Conservation (phyloP, 2,888 invertebrate genomes). For the Apodemia hepburni region DNA sequence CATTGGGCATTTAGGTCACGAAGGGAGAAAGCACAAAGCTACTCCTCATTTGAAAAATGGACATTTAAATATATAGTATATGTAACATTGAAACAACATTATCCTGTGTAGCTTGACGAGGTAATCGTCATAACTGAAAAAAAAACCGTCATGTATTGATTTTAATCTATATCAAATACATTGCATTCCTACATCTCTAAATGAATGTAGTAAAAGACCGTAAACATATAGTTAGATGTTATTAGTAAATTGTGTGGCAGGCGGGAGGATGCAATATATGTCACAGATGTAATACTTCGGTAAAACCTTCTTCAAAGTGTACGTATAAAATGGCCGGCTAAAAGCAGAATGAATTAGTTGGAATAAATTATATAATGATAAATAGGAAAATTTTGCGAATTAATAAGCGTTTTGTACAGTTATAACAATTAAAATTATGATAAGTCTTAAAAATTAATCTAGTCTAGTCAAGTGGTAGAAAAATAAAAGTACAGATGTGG, state of each 20-base stretch:
- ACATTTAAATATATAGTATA: too few species aligned
- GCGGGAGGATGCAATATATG: conserved; percentile 71
- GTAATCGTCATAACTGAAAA: not conserved
- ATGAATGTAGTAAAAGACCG: conserved; percentile 11
- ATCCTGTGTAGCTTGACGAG: not conserved
- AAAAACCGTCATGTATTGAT: not conserved
- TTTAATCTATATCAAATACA: not conserved
- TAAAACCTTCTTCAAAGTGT: conserved; percentile 71
- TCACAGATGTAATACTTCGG: conserved; percentile 44
- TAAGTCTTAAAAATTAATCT: conserved; percentile 61
- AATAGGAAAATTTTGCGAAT: conserved; percentile 71
- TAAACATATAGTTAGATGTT: conserved; percentile 66
- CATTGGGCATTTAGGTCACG: not conserved
- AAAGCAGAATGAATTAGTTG: conserved; percentile 46
- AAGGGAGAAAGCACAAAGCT: not conserved
- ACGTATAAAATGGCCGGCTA: conserved; percentile 63
- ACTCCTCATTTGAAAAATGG: not conserved
- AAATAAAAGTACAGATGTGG: conserved; percentile 42
- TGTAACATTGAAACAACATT: too few species aligned
- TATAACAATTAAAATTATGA: conserved; percentile 54
- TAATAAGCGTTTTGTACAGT: conserved; percentile 76
- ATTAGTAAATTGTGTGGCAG: conserved; percentile 63
- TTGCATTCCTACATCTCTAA: conserved; percentile 8
- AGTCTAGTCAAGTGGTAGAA: conserved; percentile 56
- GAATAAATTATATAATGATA: conserved; percentile 38